Conservation (phyloP, 2,113 vertebrate species). For the Mola mola region DNA sequence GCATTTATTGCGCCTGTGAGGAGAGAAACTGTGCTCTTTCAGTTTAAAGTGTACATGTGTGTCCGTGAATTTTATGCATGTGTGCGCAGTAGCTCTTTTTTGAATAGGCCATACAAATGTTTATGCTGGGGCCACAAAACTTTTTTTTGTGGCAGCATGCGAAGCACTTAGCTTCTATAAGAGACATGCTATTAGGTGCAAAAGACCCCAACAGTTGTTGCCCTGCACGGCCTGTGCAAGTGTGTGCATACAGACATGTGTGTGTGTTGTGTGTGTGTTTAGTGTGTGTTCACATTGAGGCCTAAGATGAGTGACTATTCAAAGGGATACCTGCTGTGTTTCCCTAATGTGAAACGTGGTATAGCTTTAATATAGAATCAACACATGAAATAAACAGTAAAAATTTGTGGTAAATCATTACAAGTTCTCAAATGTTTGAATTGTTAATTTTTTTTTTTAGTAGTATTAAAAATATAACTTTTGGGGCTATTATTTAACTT, state of each 20-base stretch:
- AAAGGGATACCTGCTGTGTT: too few relatives aligned
- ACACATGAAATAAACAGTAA: too few relatives aligned
- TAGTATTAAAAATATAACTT: too few relatives aligned
- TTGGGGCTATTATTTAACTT: too few relatives aligned
- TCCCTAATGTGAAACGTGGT: too few relatives aligned
- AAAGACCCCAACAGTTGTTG: constrained; percentile 35
- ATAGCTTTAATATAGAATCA: too few relatives aligned
- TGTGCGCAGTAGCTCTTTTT: constrained; percentile 20
- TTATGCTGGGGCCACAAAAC: constrained; percentile 55
- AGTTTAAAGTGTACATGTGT: constrained; percentile 20
- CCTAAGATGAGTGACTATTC: too few relatives aligned
- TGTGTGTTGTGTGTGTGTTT: constrained; percentile 8
- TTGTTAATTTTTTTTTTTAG: too few relatives aligned
- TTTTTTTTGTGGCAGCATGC: constrained; percentile 41
- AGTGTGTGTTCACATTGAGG: neutral
- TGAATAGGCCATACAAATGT: constrained; percentile 47
- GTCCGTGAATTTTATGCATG: constrained; percentile 21
- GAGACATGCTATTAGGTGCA: constrained; percentile 45
- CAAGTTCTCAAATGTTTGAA: too few relatives aligned
- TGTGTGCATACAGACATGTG: too few relatives aligned
- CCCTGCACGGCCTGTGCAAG: constrained; percentile 15
- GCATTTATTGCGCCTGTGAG: constrained; percentile 56
- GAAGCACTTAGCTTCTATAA: constrained; percentile 57
- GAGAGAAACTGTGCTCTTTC: constrained; percentile 51
- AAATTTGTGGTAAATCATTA: too few relatives aligned